These are phyloP conservation scores for Phyllostomus discolor DNA, from an alignment of 2,113 vertebrate species.

Conservation along the genomic window DNA sequence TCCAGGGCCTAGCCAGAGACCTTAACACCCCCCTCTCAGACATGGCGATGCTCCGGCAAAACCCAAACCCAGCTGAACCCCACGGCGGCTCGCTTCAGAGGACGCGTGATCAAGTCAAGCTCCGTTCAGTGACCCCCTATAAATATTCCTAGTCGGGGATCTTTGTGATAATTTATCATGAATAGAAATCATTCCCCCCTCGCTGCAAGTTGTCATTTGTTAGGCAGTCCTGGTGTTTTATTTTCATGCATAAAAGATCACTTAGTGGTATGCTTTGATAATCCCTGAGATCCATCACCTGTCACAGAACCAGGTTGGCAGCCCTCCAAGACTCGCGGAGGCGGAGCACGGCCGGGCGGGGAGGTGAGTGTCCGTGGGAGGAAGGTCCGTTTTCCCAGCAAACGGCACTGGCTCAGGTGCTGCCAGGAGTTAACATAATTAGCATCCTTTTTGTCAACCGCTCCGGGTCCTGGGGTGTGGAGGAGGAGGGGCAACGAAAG, in stretches of 20 bases:
- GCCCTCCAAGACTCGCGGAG: neutral
- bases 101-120: neutral
- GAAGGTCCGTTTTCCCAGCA: neutral
- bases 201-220: conserved; percentile 30
- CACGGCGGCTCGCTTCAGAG: neutral
- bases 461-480: neutral
- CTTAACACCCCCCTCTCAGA: neutral
- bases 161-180: conserved; percentile 34
- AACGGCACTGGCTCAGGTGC: neutral
- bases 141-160: conserved; percentile 22
- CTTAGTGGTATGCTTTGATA: conserved; percentile 18
- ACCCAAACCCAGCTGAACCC: neutral
- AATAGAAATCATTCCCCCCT: conserved; percentile 24
- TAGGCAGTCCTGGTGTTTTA: neutral
- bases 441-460: conserved; percentile 32
- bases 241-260: conserved; percentile 42
- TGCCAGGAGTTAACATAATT: conserved; percentile 9
- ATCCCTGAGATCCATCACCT: conserved; percentile 51
- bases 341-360: neutral
- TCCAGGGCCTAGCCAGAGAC: neutral
- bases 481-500: neutral
- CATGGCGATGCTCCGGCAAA: neutral
- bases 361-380: conserved; percentile 11
- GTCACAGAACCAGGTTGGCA: neutral
- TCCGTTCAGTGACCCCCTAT: neutral